phyloP scores from a whole-genome alignment of 2,888 invertebrate genomes.

The Pristionchus exspectatus region DNA sequence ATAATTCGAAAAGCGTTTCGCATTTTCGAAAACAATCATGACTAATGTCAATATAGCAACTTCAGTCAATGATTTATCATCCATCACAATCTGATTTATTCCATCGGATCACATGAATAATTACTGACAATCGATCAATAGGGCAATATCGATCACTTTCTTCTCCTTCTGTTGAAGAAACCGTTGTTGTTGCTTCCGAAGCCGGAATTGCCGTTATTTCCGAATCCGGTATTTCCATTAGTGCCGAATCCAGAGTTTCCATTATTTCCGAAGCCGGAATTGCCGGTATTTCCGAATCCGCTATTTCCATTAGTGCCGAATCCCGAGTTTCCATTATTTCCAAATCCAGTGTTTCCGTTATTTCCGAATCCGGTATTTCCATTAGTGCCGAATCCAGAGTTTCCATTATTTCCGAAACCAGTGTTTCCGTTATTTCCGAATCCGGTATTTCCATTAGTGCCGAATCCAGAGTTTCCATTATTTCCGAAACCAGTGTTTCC shows the following conservation, averaged over 20 bases:
- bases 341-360: neutral
- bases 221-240: neutral
- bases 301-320: neutral
- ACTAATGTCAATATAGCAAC: too few species aligned
- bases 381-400: neutral
- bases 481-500: neutral
- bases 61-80: too few species aligned
- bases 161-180: neutral
- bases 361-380: constrained; percentile 22
- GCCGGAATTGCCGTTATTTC: neutral
- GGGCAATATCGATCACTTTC: neutral
- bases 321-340: neutral
- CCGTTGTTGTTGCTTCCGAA: neutral
- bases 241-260: neutral
- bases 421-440: neutral
- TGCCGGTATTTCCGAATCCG: neutral
- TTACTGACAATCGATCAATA: neutral
- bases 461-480: neutral
- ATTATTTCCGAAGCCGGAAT: neutral
- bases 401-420: constrained; percentile 17
- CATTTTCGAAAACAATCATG: too few species aligned
- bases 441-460: neutral
- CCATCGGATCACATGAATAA: neutral
- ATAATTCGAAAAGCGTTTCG: too few species aligned
- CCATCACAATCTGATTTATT: neutral